A percentile compares a stretch with the other conserved stretches of the same genome.
Conservation (phyloP, 2,888 invertebrate species). For the Agrotis exclamationis region DNA sequence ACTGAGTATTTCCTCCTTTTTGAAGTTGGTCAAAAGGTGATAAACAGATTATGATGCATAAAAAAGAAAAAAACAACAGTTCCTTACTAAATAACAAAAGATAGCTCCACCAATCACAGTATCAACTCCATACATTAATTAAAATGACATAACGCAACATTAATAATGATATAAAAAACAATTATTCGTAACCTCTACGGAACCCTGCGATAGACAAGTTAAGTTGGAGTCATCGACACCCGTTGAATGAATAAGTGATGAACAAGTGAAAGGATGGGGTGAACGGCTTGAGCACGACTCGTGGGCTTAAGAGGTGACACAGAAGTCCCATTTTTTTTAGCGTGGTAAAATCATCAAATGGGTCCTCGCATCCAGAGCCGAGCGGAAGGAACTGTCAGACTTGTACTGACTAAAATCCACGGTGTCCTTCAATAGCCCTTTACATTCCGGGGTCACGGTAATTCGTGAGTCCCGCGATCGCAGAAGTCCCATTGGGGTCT, state of each 20-base stretch:
- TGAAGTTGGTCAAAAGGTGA: too few species aligned
- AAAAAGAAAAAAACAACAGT: not conserved
- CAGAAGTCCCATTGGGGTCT: too few species aligned
- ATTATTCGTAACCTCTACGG: slow-evolving; percentile 30
- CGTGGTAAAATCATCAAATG: too few species aligned
- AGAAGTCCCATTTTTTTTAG: slow-evolving; percentile 45
- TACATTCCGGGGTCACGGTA: too few species aligned
- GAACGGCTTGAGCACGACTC: slow-evolving; percentile 50
- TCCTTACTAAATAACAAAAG: not conserved
- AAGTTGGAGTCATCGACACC: slow-evolving; percentile 50
- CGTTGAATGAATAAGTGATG: slow-evolving; percentile 53
- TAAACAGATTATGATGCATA: too few species aligned
- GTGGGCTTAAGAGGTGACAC: not conserved
- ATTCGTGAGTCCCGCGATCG: too few species aligned
- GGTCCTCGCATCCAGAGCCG: too few species aligned
- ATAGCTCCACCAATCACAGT: not conserved
- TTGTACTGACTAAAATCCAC: too few species aligned
- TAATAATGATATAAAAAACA: slow-evolving; percentile 42
- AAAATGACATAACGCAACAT: slow-evolving; percentile 26
- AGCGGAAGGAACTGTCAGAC: too few species aligned
- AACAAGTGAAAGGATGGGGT: slow-evolving; percentile 62
- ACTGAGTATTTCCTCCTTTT: too few species aligned
- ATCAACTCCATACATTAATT: slow-evolving; percentile 9
- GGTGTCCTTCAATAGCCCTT: too few species aligned
- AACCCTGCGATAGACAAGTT: slow-evolving; percentile 42